Conservation (phyloP, 53 echinoderm and acorn worm species). For the Astropecten irregularis region DNA sequence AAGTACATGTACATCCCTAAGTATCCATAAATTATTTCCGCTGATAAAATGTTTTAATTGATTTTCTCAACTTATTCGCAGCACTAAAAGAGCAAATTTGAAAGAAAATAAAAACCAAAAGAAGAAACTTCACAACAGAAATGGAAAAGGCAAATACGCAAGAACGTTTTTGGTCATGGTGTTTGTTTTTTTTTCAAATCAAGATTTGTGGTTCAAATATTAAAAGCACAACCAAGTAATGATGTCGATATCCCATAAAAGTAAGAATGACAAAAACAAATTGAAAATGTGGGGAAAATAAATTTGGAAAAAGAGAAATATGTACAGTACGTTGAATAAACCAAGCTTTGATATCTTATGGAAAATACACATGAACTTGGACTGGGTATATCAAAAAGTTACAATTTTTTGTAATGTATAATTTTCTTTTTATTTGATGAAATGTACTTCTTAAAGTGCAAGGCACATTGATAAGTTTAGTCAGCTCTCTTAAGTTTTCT, state of each 20-base stretch:
- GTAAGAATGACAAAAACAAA: no score
- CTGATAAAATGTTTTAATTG: no score
- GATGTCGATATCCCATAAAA: no score
- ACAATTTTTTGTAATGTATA: neutral
- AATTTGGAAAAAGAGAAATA: no score
- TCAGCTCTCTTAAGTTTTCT: conserved; percentile 48
- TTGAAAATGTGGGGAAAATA: no score
- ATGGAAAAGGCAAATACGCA: neutral
- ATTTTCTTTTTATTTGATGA: neutral
- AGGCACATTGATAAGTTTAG: conserved; percentile 25
- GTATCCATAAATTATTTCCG: no score
- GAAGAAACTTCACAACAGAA: neutral
- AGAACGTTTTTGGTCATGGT: no score
- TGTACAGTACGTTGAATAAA: neutral
- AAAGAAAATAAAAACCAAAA: neutral
- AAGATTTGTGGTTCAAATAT: no score
- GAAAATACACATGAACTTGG: neutral
- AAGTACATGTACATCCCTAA: no score
- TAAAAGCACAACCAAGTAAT: no score
- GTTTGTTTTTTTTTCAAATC: no score
- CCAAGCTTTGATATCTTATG: neutral
- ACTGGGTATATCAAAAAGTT: conserved; percentile 29
- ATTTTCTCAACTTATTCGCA: neutral
- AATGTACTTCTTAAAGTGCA: conserved; percentile 44
- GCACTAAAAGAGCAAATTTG: neutral